These are phyloP conservation scores for Clarias macrocephalus DNA, from an alignment of 2,113 vertebrate genomes.

Conservation along the genomic window DNA sequence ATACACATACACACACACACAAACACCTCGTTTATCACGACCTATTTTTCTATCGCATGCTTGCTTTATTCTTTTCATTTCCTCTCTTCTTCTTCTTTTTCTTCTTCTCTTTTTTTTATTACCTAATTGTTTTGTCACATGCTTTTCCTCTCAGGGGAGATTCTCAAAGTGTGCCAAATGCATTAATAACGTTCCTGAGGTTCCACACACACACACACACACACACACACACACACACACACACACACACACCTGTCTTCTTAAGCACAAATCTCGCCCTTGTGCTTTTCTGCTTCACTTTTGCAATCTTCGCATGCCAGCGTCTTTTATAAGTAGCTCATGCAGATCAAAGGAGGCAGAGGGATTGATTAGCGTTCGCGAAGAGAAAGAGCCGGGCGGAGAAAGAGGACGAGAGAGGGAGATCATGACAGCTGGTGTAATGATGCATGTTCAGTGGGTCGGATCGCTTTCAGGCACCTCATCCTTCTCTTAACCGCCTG, in stretches of 20 bases:
- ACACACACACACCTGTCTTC: background rate
- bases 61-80: constrained; percentile 1
- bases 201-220: background rate
- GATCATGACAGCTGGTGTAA: constrained; percentile 46
- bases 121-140: constrained; percentile 38
- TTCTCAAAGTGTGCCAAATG: constrained; percentile 40
- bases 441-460: constrained; percentile 48
- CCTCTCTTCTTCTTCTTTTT: constrained; percentile 22
- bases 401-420: background rate
- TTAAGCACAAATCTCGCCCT: constrained; percentile 1
- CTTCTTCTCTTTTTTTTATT: background rate
- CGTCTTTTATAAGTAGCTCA: constrained; percentile 32
- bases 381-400: background rate
- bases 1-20: background rate
- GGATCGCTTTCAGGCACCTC: constrained; percentile 30
- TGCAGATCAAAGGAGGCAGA: constrained; percentile 31
- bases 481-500: constrained; percentile 30
- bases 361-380: constrained; percentile 41
- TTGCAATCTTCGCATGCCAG: background rate
- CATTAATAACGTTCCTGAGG: constrained; percentile 39
- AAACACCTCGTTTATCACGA: background rate
- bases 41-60: background rate
- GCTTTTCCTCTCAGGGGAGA: constrained; percentile 33
- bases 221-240: background rate
- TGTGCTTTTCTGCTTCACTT: constrained; percentile 21